Evolutionary conservation across 2,888 invertebrate species (phyloP).

Genomic region (Lithosia quadra): DNA sequence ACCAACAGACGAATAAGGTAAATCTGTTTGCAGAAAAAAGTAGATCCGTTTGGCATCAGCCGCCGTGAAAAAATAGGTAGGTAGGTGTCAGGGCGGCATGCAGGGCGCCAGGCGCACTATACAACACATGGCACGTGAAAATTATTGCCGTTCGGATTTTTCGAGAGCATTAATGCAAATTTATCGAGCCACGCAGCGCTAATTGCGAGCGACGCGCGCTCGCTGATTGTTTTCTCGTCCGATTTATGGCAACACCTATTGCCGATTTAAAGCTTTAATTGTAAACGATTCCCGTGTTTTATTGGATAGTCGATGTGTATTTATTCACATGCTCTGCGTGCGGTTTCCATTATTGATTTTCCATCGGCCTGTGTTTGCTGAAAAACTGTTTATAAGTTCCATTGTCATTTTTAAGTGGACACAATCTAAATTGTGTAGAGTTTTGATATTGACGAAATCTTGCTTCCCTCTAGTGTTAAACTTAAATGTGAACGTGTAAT

Average conservation of each 20-base stretch:
- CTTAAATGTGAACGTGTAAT: neutral
- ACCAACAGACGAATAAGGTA: constrained; percentile 40
- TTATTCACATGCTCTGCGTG: constrained; percentile 80
- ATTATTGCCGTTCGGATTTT: constrained; percentile 85
- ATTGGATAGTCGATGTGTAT: constrained; percentile 85
- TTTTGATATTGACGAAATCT: neutral
- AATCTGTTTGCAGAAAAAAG: constrained; percentile 46
- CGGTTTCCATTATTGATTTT: constrained; percentile 84
- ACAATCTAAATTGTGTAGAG: neutral
- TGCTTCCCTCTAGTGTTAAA: too few relatives aligned
- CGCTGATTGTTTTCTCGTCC: constrained; percentile 86
- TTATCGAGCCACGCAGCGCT: constrained; percentile 85
- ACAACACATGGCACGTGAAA: constrained; percentile 80
- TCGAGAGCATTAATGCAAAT: constrained; percentile 87
- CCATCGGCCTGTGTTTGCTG: constrained; percentile 57
- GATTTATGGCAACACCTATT: constrained; percentile 87
- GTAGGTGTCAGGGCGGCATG: constrained; percentile 26
- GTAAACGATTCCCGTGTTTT: constrained; percentile 87
- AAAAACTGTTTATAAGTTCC: constrained; percentile 59
- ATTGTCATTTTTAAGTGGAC: constrained; percentile 42
- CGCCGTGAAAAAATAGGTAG: constrained; percentile 42
- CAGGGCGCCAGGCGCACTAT: constrained; percentile 62
- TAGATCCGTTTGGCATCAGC: constrained; percentile 51
- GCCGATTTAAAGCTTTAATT: constrained; percentile 87
- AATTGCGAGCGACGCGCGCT: constrained; percentile 84